phyloP scores from a whole-genome alignment of 2,113 vertebrate genomes.

The Oreotrochilus melanogaster region DNA sequence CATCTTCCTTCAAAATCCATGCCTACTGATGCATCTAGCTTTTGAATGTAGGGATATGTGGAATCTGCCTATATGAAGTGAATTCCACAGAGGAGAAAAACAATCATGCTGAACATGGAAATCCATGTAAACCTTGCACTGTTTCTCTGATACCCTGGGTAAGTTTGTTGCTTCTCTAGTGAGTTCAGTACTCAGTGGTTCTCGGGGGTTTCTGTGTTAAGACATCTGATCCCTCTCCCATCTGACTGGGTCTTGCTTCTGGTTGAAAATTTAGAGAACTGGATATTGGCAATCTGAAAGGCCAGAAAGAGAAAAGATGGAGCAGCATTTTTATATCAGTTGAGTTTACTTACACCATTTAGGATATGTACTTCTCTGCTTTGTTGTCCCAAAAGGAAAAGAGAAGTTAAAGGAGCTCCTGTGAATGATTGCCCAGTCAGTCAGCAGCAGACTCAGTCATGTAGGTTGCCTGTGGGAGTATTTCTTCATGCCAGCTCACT shows the following conservation, averaged over 20 bases:
- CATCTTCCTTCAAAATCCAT: not conserved
- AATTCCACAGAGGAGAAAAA: not conserved
- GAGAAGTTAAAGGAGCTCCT: not conserved
- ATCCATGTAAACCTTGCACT: not conserved
- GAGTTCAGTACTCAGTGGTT: not conserved
- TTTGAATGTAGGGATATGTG: not conserved
- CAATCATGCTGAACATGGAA: not conserved
- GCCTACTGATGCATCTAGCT: not conserved
- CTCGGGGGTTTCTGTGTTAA: not conserved
- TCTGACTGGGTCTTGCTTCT: not conserved
- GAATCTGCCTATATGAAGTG: not conserved
- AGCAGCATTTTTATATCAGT: not conserved
- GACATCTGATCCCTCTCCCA: not conserved
- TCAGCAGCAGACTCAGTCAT: constrained; percentile 10
- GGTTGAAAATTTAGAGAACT: not conserved
- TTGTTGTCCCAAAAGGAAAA: constrained; percentile 2
- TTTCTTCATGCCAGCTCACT: constrained; percentile 3
- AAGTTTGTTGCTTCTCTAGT: not conserved
- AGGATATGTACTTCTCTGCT: constrained; percentile 5
- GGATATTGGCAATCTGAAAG: not conserved
- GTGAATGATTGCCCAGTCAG: not conserved
- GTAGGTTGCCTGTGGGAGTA: not conserved
- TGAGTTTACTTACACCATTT: not conserved
- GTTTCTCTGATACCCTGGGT: not conserved
- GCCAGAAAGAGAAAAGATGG: not conserved